Evolutionary conservation across 2,888 invertebrate species (phyloP), one percentile per base, ranked within the genome.

Genomic region (Coelopa pilipes): DNA sequence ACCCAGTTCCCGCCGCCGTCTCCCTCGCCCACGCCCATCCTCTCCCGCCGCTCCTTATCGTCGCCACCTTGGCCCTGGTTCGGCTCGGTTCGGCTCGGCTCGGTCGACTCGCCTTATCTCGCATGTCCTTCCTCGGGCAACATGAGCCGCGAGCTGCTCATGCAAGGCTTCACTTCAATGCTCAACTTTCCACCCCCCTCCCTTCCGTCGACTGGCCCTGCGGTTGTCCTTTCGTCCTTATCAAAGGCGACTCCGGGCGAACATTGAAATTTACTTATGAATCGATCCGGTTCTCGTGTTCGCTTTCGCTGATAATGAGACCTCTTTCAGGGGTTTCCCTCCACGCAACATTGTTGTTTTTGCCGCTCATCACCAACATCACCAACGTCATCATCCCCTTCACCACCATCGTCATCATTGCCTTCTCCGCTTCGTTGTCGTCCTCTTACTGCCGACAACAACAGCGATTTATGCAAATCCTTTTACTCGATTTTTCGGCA

Each of bases 191-290:
- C 21, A n/a, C 19, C 19, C 11, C 17, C 34, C 62, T 45, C 34
- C 11, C n/a, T 45, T 45, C 45, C 55, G n/a, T 9, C 12, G 7
- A 7, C 46, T 15, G n/a, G 15, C 15, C 46, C 11, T 17, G 47
- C 17, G 15, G 50, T 19, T 15, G 49, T 9, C 24, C 21, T 21
- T 17, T 17, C 62, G 62, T 53, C 72, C 70, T 76, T 76, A 76
- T 76, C 76, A 73, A 62, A 69, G 13, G 47, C 46, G 57, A 63
- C 76, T 76, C 74, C 73, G 75, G 76, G 75, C 74, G 76, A 79
- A 80, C 80, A 80, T 78, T 79, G 78, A 79, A 80, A 78, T 79
- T 78, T 80, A 80, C 80, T 80, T 80, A 79, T 78, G 77, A 77
- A 80, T 77, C 77, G 77, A 74, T 74, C 77, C 78, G 77, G 76